Base-by-base conservation (phyloP, 1,140 invertebrate genomes). In the Mya arenaria region DNA sequence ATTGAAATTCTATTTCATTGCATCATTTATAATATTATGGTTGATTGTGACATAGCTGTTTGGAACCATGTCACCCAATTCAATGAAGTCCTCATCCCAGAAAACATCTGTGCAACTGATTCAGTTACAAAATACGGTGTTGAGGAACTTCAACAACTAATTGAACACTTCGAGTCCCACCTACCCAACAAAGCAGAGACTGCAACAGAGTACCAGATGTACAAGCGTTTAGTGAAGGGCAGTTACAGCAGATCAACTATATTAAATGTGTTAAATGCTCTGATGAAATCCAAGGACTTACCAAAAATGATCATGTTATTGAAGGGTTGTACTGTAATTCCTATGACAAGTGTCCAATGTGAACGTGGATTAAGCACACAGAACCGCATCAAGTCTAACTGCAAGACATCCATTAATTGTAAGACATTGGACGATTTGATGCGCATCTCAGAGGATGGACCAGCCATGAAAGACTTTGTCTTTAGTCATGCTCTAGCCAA, bases 331-430 rank as follows among this genome's bases (percentile, higher is more conserved):
- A 17, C 30, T 25, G 44, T 72, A 5, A 19, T 72, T 13, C 68
- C 68, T 5, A 56, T 72, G 68, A 55, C 25, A 6, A 72, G 48
- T 55, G 68, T 72, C 4, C 25, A 72, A 34, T 72, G 68, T 72
- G 68, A 72, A 36, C 44, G 68, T 28, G 68, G 68, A 23, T 69
- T 69, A 48, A 19, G 15, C n/a, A 69, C 66, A 17, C 66, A 69
- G 19, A 69, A 69, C 41, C 23, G 48, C 2, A 72, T 72, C 1
- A 55, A 30, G 15, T 37, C 32, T 4, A 52, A 23, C 5, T 17
- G 15, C 15, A 30, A 52, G n/a, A 72, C 68, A 55, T 32, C 25
- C 1, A 52, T 72, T 8, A 72, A 56, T 19, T 34, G n/a, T 28
- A 56, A 72, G 68, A 72, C 68, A 2, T 23, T 56, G 13, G 68